phyloP scores from a whole-genome alignment of 2,888 invertebrate genomes.

The Cacoxenus indagator region DNA sequence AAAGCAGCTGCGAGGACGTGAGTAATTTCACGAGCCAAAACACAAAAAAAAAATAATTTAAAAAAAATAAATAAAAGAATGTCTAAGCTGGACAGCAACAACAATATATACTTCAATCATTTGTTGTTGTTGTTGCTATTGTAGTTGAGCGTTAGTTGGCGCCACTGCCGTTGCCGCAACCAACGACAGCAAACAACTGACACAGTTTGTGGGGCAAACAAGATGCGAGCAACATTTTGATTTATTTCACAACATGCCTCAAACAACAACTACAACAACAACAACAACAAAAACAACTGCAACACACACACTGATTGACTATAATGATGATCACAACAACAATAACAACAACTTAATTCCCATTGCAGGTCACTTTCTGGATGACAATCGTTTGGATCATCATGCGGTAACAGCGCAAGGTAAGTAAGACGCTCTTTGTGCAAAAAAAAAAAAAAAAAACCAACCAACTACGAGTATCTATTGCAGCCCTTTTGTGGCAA shows the following conservation, averaged over 20 bases:
- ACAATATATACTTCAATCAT: background rate
- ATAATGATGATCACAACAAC: constrained; percentile 16
- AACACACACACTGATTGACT: background rate
- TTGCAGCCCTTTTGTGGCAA: constrained; percentile 5
- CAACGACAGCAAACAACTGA: background rate
- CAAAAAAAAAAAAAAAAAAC: background rate
- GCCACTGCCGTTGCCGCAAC: constrained; percentile 59
- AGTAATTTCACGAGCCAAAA: constrained; percentile 28
- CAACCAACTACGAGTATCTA: background rate
- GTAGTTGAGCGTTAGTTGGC: constrained; percentile 51
- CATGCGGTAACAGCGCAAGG: constrained; percentile 68
- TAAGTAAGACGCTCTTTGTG: constrained; percentile 37
- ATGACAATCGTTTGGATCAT: constrained; percentile 71
- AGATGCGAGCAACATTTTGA: constrained; percentile 11
- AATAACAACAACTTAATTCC: constrained; percentile 54
- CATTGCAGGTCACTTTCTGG: constrained; percentile 69
- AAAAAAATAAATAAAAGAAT: background rate
- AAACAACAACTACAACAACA: background rate
- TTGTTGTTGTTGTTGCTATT: background rate
- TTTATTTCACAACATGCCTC: constrained; percentile 9
- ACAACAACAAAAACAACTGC: background rate
- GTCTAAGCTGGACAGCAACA: background rate
- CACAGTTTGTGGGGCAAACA: constrained; percentile 15
- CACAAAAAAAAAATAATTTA: no score
- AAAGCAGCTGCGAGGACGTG: constrained; percentile 16